Evolutionary conservation across 1,140 invertebrate species (phyloP).

Genomic region (Aphis craccivora): DNA sequence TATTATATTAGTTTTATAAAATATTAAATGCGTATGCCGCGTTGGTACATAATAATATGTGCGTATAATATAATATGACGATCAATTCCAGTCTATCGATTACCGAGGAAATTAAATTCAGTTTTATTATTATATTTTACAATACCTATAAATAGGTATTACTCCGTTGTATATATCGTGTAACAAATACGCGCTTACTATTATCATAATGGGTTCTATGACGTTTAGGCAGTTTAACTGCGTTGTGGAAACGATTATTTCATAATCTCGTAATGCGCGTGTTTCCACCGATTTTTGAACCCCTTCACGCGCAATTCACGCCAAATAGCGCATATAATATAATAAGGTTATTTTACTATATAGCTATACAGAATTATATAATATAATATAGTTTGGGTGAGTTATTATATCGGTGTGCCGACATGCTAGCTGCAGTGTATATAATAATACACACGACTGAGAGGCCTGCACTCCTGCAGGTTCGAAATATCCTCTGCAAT

Average conservation of each 20-base stretch:
- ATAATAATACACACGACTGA: neutral
- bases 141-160: too few species aligned
- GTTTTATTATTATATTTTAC: constrained; percentile 12
- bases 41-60: neutral
- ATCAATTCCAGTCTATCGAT: constrained; percentile 6
- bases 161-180: too few species aligned
- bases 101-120: neutral
- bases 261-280: neutral
- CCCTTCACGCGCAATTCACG: neutral
- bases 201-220: neutral
- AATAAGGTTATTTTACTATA: neutral
- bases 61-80: neutral
- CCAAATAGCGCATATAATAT: neutral
- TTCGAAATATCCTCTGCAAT: neutral
- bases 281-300: constrained; percentile 3
- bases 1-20: neutral
- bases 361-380: neutral
- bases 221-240: neutral
- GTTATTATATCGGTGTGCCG: neutral
- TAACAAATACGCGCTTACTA: neutral
- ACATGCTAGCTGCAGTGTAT: neutral
- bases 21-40: neutral
- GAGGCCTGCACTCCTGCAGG: neutral
- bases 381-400: neutral
- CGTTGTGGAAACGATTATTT: neutral